These are phyloP conservation scores for Phaedon cochleariae DNA, from an alignment of 2,888 invertebrate species.

Conservation along the genomic window DNA sequence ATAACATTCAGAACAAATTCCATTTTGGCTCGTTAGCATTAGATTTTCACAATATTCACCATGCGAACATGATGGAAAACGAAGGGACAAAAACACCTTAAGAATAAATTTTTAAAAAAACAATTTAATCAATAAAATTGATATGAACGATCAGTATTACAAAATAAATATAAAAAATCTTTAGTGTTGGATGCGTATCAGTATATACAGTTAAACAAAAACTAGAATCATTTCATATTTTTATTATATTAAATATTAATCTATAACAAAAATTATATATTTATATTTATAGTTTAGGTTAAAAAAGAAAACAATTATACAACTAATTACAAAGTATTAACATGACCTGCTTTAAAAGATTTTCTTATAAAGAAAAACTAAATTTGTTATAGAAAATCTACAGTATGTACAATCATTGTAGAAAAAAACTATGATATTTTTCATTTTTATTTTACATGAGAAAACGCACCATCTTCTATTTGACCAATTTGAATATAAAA, in stretches of 20 bases:
- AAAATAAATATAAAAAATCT: slow-evolving; percentile 52
- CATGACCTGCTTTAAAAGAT: slow-evolving; percentile 56
- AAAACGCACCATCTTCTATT: slow-evolving; percentile 32
- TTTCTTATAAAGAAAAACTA: slow-evolving; percentile 62
- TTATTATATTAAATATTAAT: slow-evolving; percentile 60
- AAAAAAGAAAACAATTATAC: slow-evolving; percentile 60
- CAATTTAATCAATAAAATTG: slow-evolving; percentile 51
- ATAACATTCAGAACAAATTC: not conserved
- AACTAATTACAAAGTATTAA: slow-evolving; percentile 61
- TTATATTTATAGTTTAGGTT: slow-evolving; percentile 54
- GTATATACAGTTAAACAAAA: slow-evolving; percentile 49
- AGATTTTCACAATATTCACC: not conserved
- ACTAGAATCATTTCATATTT: slow-evolving; percentile 47
- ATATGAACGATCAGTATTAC: slow-evolving; percentile 49
- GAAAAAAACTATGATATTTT: slow-evolving; percentile 48
- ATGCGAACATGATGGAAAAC: not conserved
- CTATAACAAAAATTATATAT: slow-evolving; percentile 61
- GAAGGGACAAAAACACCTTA: slow-evolving; percentile 13
- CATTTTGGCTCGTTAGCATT: not conserved
- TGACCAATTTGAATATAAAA: slow-evolving; percentile 29
- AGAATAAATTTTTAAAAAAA: slow-evolving; percentile 39
- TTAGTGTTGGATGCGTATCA: slow-evolving; percentile 43
- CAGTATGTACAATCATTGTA: slow-evolving; percentile 51
- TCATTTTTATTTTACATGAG: slow-evolving; percentile 26
- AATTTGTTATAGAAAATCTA: slow-evolving; percentile 58